Conservation (phyloP, 2,797 vertebrate genomes). For the Florisuga fusca region DNA sequence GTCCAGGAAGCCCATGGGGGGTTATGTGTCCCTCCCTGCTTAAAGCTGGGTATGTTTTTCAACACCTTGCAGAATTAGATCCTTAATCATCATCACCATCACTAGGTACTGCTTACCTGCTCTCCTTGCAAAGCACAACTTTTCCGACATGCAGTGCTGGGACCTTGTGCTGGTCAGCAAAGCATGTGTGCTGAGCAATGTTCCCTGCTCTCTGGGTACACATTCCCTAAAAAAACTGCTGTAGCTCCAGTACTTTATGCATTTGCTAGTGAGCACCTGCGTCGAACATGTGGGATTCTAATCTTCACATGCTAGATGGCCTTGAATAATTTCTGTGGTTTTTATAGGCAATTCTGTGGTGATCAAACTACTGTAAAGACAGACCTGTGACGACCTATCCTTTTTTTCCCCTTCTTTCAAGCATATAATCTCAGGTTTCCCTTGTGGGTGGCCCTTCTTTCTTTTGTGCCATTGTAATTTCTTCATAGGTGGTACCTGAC, state of each 20-base stretch:
- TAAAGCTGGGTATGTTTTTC: background rate
- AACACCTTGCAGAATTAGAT: background rate
- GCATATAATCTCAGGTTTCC: conserved; percentile 46
- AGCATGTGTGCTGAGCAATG: background rate
- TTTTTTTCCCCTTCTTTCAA: background rate
- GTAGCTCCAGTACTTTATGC: background rate
- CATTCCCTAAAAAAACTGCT: background rate
- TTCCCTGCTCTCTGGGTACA: background rate
- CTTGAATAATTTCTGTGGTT: conserved; percentile 59
- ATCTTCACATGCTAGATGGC: background rate
- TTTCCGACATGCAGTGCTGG: background rate
- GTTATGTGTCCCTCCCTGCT: background rate
- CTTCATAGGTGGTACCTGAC: conserved; percentile 79
- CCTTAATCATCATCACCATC: background rate
- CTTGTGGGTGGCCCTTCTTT: conserved; percentile 70
- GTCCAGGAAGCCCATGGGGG: background rate
- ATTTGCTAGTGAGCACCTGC: conserved; percentile 37
- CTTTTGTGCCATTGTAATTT: conserved; percentile 67
- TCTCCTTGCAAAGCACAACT: background rate
- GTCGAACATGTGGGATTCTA: background rate
- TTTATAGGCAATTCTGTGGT: conserved; percentile 65
- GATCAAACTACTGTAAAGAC: conserved; percentile 60
- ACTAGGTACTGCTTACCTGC: background rate
- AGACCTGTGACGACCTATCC: background rate
- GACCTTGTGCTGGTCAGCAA: conserved; percentile 10